A percentile compares a stretch with the other conserved stretches of the same genome.
Conservation (phyloP, 2,888 invertebrate genomes). For the Euproctis similis region DNA sequence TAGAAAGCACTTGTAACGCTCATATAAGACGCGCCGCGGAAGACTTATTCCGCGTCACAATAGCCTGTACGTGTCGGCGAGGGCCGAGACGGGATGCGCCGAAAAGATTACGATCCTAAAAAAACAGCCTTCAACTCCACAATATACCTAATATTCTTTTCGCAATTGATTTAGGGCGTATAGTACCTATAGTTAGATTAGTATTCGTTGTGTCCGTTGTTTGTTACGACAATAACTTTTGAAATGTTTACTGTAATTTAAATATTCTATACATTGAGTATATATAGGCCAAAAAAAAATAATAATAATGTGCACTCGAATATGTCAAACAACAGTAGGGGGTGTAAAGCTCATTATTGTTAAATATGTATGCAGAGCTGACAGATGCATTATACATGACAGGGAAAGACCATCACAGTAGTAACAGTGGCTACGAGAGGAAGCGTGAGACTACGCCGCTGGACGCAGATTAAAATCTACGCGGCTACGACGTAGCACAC, state of each 20-base stretch:
- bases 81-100: slow-evolving; percentile 62
- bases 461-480: slow-evolving; percentile 65
- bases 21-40: slow-evolving; percentile 74
- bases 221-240: slow-evolving; percentile 11
- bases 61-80: slow-evolving; percentile 71
- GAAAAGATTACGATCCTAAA: slow-evolving; percentile 74
- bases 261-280: too few relatives aligned
- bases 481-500: slow-evolving; percentile 58
- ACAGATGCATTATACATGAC: slow-evolving; percentile 64
- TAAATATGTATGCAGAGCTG: slow-evolving; percentile 49
- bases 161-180: slow-evolving; percentile 52
- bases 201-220: slow-evolving; percentile 30
- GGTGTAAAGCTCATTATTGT: slow-evolving; percentile 43
- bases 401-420: slow-evolving; percentile 59
- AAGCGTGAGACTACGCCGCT: slow-evolving; percentile 64
- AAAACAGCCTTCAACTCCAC: slow-evolving; percentile 67
- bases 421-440: slow-evolving; percentile 44
- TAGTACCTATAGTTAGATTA: slow-evolving; percentile 33
- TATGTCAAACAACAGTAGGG: slow-evolving; percentile 16
- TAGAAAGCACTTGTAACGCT: slow-evolving; percentile 78
- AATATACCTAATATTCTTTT: slow-evolving; percentile 63
- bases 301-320: slow-evolving; percentile 1
- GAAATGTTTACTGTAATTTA: too few relatives aligned
- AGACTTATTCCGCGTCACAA: slow-evolving; percentile 73
- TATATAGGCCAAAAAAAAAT: too few relatives aligned